phyloP scores from a whole-genome alignment of 2,113 vertebrate species.

The Ahaetulla prasina region DNA sequence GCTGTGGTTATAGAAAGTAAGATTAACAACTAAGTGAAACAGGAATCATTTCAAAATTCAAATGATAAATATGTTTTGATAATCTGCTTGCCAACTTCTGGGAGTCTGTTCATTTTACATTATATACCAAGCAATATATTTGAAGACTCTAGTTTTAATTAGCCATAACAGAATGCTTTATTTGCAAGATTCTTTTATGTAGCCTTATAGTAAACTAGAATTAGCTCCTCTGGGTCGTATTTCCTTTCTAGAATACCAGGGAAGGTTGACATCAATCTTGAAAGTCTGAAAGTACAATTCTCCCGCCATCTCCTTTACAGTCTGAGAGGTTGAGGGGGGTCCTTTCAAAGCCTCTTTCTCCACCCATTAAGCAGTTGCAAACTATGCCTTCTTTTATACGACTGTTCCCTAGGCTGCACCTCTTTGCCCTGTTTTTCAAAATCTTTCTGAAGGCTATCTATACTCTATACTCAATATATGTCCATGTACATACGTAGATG shows the following conservation, averaged over 20 bases:
- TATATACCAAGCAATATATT: slow-evolving; percentile 43
- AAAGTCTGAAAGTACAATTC: background rate
- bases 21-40: background rate
- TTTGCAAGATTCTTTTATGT: slow-evolving; percentile 19
- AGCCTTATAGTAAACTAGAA: background rate
- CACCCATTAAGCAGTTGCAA: too few relatives aligned
- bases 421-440: background rate
- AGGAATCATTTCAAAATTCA: background rate
- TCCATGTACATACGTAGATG: too few relatives aligned
- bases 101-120: slow-evolving; percentile 34
- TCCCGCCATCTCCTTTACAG: background rate
- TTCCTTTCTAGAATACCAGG: background rate
- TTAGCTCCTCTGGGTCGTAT: background rate
- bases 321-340: background rate
- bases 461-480: background rate
- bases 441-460: background rate
- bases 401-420: background rate
- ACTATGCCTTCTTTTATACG: too few relatives aligned
- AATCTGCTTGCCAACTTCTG: slow-evolving; percentile 20
- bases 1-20: background rate
- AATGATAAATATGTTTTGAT: background rate
- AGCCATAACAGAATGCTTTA: slow-evolving; percentile 16
- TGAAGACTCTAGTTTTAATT: slow-evolving; percentile 39
- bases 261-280: background rate
- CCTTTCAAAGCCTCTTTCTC: background rate